Conservation (phyloP, 2,888 invertebrate genomes). For the Sisyra terminalis region DNA sequence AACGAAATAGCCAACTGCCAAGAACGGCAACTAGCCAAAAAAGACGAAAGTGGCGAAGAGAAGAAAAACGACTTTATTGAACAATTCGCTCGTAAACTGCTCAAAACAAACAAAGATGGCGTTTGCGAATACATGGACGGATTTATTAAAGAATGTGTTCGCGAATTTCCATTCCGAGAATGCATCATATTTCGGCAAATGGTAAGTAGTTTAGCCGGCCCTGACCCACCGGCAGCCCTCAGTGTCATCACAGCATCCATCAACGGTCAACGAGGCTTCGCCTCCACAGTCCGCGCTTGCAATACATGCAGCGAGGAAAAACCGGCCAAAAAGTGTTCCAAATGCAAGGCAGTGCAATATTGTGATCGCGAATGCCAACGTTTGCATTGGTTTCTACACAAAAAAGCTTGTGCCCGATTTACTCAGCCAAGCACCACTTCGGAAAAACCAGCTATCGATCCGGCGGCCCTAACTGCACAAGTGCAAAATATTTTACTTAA, state of each 20-base stretch:
- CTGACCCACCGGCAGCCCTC: conserved; percentile 53
- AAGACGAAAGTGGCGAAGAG: conserved; percentile 10
- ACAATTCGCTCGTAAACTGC: conserved; percentile 53
- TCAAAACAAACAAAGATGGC: conserved; percentile 59
- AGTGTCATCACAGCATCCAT: conserved; percentile 63
- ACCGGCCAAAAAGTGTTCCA: conserved; percentile 84
- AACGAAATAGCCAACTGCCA: conserved; percentile 51
- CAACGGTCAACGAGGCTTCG: conserved; percentile 75
- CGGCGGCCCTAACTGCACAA: no score
- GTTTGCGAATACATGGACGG: conserved; percentile 42
- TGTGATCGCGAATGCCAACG: conserved; percentile 91
- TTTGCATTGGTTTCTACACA: conserved; percentile 83
- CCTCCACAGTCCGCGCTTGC: conserved; percentile 50
- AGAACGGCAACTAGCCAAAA: conserved; percentile 40
- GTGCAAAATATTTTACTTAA: no score
- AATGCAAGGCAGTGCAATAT: conserved; percentile 86
- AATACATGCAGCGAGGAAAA: conserved; percentile 78
- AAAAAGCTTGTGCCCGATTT: conserved; percentile 63
- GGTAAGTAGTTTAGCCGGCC: conserved; percentile 58
- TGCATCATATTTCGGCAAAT: conserved; percentile 79
- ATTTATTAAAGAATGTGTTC: conserved; percentile 70
- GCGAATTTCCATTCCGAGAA: conserved; percentile 82
- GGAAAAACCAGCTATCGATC: no score
- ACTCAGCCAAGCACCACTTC: no score
- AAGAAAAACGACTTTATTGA: conserved; percentile 48